phyloP scores from a whole-genome alignment of 2,797 vertebrate genomes.

The Helicolenus hilgendorfi region DNA sequence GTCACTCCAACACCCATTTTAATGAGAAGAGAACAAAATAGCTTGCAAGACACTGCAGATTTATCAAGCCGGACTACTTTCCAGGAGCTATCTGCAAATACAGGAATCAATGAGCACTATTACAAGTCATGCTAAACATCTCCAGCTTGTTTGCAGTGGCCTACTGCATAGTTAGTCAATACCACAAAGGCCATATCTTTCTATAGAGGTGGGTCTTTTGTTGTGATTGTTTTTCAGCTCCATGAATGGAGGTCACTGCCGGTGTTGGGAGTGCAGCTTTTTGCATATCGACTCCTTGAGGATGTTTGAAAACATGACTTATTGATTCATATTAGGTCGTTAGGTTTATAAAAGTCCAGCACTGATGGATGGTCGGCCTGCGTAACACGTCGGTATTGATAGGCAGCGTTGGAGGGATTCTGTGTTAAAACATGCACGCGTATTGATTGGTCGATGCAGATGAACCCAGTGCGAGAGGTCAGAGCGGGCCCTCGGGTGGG shows the following conservation, averaged over 20 bases:
- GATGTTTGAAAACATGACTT: slow-evolving; percentile 72
- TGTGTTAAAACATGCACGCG: slow-evolving; percentile 66
- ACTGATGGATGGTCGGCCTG: slow-evolving; percentile 73
- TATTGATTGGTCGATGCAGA: slow-evolving; percentile 84
- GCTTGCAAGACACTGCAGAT: slow-evolving; percentile 31
- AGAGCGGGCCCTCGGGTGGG: slow-evolving; percentile 54
- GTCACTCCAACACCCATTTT: background rate
- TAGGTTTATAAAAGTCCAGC: slow-evolving; percentile 64
- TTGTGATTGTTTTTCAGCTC: slow-evolving; percentile 53
- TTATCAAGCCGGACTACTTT: slow-evolving; percentile 30
- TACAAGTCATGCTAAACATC: slow-evolving; percentile 40
- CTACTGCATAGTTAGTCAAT: slow-evolving; percentile 20
- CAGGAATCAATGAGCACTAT: slow-evolving; percentile 58
- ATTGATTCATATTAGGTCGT: slow-evolving; percentile 80
- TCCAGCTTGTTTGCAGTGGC: slow-evolving; percentile 45
- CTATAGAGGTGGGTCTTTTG: slow-evolving; percentile 9
- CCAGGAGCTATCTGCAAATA: slow-evolving; percentile 20
- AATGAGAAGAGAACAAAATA: slow-evolving; percentile 31
- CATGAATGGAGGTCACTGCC: slow-evolving; percentile 69
- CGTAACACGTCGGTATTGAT: slow-evolving; percentile 73
- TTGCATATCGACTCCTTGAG: slow-evolving; percentile 55
- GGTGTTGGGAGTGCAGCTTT: slow-evolving; percentile 17
- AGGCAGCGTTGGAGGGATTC: slow-evolving; percentile 59
- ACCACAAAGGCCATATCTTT: slow-evolving; percentile 37
- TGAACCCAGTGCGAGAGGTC: slow-evolving; percentile 62